A percentile compares a stretch with the other conserved stretches of the same genome.
These are phyloP conservation scores for Podocnemis expansa DNA, from an alignment of 2,113 vertebrate species.

Conservation along the genomic window DNA sequence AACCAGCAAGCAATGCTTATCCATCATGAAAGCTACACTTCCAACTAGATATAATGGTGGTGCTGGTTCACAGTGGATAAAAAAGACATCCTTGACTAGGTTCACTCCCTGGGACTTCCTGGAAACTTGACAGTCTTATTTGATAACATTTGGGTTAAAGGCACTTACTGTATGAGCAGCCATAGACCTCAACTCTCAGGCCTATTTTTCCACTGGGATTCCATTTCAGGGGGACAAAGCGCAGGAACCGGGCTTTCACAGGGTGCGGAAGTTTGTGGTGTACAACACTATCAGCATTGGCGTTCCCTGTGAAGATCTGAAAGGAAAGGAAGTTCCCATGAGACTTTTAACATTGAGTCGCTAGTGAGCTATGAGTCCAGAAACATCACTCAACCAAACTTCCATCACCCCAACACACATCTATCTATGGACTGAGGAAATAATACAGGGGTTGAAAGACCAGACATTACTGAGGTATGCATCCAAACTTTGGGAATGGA, in stretches of 20 bases:
- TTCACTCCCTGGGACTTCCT: background rate
- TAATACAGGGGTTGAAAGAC: background rate
- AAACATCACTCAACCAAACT: background rate
- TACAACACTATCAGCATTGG: conserved; percentile 87
- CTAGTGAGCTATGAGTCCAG: background rate
- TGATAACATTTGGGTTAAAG: background rate
- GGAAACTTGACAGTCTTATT: background rate
- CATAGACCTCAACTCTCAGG: conserved; percentile 89
- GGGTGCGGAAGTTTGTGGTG: conserved; percentile 90
- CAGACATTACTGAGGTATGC: background rate
- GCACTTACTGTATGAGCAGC: conserved; percentile 94
- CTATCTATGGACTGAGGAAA: conserved; percentile 18
- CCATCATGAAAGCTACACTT: background rate
- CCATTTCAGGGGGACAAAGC: conserved; percentile 91
- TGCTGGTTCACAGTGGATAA: background rate
- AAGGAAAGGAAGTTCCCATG: conserved; percentile 41
- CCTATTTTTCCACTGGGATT: conserved; percentile 85
- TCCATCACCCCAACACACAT: background rate
- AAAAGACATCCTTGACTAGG: background rate
- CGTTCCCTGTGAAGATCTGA: conserved; percentile 89
- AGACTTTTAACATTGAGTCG: background rate
- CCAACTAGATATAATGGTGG: background rate
- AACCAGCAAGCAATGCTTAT: background rate
- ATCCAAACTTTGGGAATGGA: background rate
- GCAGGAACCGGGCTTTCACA: conserved; percentile 87